Evolutionary conservation across 92 coral and sea anemone species (phyloP), one percentile per base, ranked within the genome.

Genomic region (Parazoanthus swiftii): DNA sequence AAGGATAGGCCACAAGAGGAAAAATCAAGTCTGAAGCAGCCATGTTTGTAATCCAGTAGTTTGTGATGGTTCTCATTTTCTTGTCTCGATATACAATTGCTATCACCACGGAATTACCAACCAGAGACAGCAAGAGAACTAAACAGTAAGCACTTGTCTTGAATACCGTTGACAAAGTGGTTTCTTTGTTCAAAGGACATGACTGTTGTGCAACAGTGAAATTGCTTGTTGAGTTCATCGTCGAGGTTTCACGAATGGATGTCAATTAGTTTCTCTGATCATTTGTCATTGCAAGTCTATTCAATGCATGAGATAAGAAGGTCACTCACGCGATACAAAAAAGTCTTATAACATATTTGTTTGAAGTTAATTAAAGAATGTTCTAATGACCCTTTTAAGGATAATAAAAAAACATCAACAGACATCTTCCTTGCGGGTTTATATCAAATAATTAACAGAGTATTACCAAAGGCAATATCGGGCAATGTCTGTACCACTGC

Each of bases 21-120:
- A 91, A 82, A 54, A 91, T 85, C 58, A 91, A 88, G 72, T 91
- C 93, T 14, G 93, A 91, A 46, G 81, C 88, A 33, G 91, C 90
- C 93, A 91, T 91, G 75, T 91, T 91, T 67, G 89, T 85, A 72
- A 91, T 91, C 73, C 89, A 89, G 89, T 77, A 83, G 86, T 91
- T 91, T 23, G 93, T 88, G 4, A 89, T 72, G 36, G 89, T 88
- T 89, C 93, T 81, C 90, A 91, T 88, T 35, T 89, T 89, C 15
- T 80, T 85, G 86, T 91, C 86, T 72, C 88, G 75, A 77, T 76
- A 84, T 33, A 91, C 89, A 36, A 88, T 72, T 20, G 89, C 87
- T 48, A 91, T 88, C 23, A 91, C 81, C 77, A 85, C 59, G 76
- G 86, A 51, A 72, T 91, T 91, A 23, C 91, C 70, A 63, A 63